phyloP scores from a whole-genome alignment of 2,888 invertebrate genomes.

The Brenthis daphne region DNA sequence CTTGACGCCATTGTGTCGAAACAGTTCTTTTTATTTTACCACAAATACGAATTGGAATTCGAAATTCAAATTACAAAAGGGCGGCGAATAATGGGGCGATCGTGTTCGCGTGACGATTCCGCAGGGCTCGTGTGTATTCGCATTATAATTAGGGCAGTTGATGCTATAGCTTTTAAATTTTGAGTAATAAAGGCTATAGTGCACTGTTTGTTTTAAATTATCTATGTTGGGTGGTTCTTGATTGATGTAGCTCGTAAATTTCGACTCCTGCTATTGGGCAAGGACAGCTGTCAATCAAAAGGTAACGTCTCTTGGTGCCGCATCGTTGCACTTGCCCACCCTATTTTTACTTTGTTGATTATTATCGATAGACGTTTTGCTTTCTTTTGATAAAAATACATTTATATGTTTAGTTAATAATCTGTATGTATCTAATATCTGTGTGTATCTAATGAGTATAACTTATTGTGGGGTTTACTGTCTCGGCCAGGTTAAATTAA shows the following conservation, averaged over 20 bases:
- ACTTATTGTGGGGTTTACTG: too few species aligned
- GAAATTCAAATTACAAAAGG: slow-evolving; percentile 82
- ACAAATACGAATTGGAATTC: slow-evolving; percentile 82
- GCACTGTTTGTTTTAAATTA: slow-evolving; percentile 48
- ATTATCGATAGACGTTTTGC: slow-evolving; percentile 1
- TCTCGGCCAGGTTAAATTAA: too few species aligned
- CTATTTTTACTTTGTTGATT: slow-evolving; percentile 37
- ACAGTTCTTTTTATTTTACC: slow-evolving; percentile 81
- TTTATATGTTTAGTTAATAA: too few species aligned
- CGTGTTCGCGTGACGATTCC: slow-evolving; percentile 76
- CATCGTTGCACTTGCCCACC: slow-evolving; percentile 54
- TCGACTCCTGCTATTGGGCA: slow-evolving; percentile 89
- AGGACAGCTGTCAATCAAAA: slow-evolving; percentile 91
- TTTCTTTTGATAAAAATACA: too few species aligned
- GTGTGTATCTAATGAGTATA: too few species aligned
- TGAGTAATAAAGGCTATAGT: slow-evolving; percentile 55
- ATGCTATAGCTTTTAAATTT: slow-evolving; percentile 46
- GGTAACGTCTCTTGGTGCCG: slow-evolving; percentile 63
- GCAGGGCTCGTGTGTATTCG: slow-evolving; percentile 57
- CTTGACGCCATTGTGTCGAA: slow-evolving; percentile 83
- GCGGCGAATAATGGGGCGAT: slow-evolving; percentile 81
- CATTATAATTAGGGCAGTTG: slow-evolving; percentile 56
- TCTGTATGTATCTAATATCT: too few species aligned
- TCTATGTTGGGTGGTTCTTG: slow-evolving; percentile 71
- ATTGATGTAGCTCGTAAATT: slow-evolving; percentile 91